Percentiles rank a stretch among this genome's conserved stretches.
phyloP scores from a whole-genome alignment of 2,888 invertebrate genomes.

The Drosophila subquinaria region DNA sequence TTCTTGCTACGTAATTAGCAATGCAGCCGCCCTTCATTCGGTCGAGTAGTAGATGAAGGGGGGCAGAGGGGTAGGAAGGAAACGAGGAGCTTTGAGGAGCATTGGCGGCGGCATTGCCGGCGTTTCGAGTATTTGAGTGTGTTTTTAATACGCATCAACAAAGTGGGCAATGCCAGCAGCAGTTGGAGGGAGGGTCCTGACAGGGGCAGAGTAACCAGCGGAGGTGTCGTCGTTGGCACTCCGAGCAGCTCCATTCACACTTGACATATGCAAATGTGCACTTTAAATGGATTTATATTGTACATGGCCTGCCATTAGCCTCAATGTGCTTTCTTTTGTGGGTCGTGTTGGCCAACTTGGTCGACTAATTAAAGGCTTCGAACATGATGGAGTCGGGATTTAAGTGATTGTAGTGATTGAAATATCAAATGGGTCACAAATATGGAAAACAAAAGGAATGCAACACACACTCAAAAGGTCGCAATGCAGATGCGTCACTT shows the following conservation, averaged over 20 bases:
- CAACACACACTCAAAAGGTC: neutral
- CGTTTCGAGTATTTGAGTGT: constrained; percentile 58
- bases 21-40: constrained; percentile 43
- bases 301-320: constrained; percentile 48
- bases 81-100: neutral
- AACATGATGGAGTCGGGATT: constrained; percentile 8
- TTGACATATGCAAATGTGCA: constrained; percentile 69
- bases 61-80: neutral
- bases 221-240: constrained; percentile 46
- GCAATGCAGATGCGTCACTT: constrained; percentile 13
- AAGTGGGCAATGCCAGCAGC: constrained; percentile 47
- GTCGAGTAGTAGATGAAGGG: neutral
- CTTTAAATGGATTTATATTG: constrained; percentile 57
- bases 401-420: constrained; percentile 10
- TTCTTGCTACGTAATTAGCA: constrained; percentile 75
- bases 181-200: neutral
- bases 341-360: constrained; percentile 25
- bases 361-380: constrained; percentile 32
- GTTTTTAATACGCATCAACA: constrained; percentile 63
- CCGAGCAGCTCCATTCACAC: constrained; percentile 51
- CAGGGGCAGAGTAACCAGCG: neutral
- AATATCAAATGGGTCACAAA: constrained; percentile 3
- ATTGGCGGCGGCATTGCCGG: constrained; percentile 27
- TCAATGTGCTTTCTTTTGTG: constrained; percentile 39
- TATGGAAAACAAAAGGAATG: neutral